phyloP scores from a whole-genome alignment of 2,888 invertebrate genomes.

The Trachelus tabidus region DNA sequence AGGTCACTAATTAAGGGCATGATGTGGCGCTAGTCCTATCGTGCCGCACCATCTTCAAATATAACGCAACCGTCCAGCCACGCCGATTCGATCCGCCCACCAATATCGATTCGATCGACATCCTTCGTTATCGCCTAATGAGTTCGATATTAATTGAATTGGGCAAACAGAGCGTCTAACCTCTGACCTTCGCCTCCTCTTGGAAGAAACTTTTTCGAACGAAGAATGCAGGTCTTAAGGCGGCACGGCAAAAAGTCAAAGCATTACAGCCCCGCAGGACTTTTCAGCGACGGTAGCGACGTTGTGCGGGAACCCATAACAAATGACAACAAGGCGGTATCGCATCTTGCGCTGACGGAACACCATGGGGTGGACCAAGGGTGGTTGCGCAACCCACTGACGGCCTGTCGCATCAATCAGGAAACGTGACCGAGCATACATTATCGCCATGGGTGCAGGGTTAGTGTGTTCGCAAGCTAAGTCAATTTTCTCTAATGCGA shows the following conservation, averaged over 20 bases:
- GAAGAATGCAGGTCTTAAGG: neutral
- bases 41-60: neutral
- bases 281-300: slow-evolving; percentile 40
- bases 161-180: neutral
- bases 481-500: neutral
- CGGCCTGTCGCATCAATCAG: slow-evolving; percentile 46
- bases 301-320: slow-evolving; percentile 29
- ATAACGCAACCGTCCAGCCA: neutral
- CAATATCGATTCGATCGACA: slow-evolving; percentile 2
- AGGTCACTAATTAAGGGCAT: slow-evolving; percentile 11
- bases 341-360: slow-evolving; percentile 12
- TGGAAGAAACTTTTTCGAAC: neutral
- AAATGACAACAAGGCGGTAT: slow-evolving; percentile 30
- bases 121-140: neutral
- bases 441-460: slow-evolving; percentile 40
- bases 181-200: neutral
- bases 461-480: neutral
- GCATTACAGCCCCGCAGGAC: slow-evolving; percentile 17
- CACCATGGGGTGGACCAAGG: neutral
- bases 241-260: neutral
- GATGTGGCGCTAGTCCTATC: slow-evolving; percentile 7
- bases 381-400: neutral
- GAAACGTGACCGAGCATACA: slow-evolving; percentile 61
- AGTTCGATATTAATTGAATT: slow-evolving; percentile 6
- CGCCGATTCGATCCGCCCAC: slow-evolving; percentile 5